Conservation (phyloP, 2,113 vertebrate species). For the Sylvia atricapilla region DNA sequence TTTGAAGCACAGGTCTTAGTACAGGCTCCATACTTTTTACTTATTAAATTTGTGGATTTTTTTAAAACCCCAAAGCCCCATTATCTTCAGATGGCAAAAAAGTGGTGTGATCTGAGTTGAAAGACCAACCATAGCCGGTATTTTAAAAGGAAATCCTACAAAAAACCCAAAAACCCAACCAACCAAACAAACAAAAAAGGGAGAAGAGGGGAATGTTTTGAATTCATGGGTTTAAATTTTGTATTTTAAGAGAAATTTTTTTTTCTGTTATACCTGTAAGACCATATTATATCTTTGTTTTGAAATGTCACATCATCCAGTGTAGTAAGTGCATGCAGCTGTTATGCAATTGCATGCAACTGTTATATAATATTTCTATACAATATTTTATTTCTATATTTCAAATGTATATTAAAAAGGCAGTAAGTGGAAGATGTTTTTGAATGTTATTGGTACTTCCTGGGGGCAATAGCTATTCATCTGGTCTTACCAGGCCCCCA, state of each 20-base stretch:
- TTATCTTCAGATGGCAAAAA: not conserved
- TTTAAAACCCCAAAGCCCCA: not conserved
- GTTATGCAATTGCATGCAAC: not conserved
- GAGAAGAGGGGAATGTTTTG: not conserved
- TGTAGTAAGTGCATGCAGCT: constrained; percentile 8
- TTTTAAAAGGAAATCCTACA: not conserved
- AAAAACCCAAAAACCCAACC: too few relatives aligned
- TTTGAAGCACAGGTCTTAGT: not conserved
- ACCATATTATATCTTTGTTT: not conserved
- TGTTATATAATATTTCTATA: not conserved
- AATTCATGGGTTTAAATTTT: not conserved
- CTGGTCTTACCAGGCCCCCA: not conserved
- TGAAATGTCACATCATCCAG: not conserved
- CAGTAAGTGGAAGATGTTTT: not conserved
- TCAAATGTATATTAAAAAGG: not conserved
- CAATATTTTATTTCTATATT: not conserved
- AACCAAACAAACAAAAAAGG: not conserved
- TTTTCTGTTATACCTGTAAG: not conserved
- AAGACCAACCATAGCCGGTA: not conserved
- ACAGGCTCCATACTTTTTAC: not conserved
- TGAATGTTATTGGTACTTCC: not conserved
- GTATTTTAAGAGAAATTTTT: not conserved
- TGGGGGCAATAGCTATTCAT: not conserved
- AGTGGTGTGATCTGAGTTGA: not conserved
- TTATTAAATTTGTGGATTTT: not conserved